A percentile compares a stretch with the other conserved stretches of the same genome.
Evolutionary conservation across 1,140 invertebrate species (phyloP).

Genomic region (Idris sp.): DNA sequence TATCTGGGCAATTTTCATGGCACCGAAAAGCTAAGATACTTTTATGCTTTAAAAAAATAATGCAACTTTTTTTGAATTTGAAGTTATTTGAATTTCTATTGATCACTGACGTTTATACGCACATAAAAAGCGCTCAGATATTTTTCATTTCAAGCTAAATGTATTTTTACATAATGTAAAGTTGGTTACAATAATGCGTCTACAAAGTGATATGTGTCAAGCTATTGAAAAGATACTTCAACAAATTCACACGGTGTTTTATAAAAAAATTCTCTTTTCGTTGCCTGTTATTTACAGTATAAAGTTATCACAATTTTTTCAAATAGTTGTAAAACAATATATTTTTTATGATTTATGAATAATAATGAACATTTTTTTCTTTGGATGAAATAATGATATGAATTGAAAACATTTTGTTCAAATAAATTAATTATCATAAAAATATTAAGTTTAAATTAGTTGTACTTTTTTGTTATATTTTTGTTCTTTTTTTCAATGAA

Average conservation of each 20-base stretch:
- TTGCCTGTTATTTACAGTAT: conserved; percentile 22
- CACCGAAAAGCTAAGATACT: conserved; percentile 27
- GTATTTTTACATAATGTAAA: conserved; percentile 45
- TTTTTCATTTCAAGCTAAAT: conserved; percentile 49
- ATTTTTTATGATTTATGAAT: no score
- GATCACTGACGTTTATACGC: conserved; percentile 44
- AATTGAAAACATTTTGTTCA: no score
- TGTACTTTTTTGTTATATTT: no score
- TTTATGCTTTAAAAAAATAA: conserved; percentile 43
- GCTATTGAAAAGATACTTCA: conserved; percentile 35
- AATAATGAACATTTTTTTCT: conserved; percentile 16
- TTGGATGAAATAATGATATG: conserved; percentile 8
- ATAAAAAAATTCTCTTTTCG: conserved; percentile 18
- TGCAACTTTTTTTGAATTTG: conserved; percentile 46
- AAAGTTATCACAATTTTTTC: conserved; percentile 20
- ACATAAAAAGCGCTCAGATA: conserved; percentile 37
- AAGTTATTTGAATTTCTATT: conserved; percentile 56
- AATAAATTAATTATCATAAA: no score
- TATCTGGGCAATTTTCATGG: conserved; percentile 24
- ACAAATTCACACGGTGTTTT: conserved; percentile 20
- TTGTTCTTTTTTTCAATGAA: no score
- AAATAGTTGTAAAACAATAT: no score
- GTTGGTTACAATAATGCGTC: conserved; percentile 43
- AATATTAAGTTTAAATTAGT: no score
- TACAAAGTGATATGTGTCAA: conserved; percentile 43